A percentile compares a stretch with the other conserved stretches of the same genome.
These are phyloP conservation scores for Hypomesus transpacificus DNA, from an alignment of 2,113 vertebrate species.

Conservation along the genomic window DNA sequence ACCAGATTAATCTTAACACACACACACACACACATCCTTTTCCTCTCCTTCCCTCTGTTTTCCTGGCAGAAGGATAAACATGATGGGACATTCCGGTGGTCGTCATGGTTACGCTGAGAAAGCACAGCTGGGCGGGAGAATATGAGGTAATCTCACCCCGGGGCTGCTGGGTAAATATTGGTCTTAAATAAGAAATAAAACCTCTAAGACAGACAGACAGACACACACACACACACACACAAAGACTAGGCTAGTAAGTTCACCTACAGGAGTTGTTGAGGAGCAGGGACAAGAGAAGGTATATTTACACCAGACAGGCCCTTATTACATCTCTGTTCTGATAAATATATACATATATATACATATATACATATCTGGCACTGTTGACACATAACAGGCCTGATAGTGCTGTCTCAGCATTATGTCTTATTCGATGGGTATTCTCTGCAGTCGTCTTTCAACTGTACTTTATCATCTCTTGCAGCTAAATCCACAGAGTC, in stretches of 20 bases:
- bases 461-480: too few species aligned
- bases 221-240: conserved; percentile 21
- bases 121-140: conserved; percentile 90
- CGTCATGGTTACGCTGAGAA: conserved; percentile 87
- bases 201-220: conserved; percentile 54
- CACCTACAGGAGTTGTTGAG: conserved; percentile 26
- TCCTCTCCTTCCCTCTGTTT: conserved; percentile 76
- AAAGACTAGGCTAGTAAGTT: neutral
- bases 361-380: too few species aligned
- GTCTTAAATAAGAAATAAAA: conserved; percentile 89
- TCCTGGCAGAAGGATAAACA: conserved; percentile 87
- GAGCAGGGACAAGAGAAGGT: too few species aligned
- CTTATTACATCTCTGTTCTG: neutral
- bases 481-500: too few species aligned
- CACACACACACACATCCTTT: conserved; percentile 52
- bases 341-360: too few species aligned
- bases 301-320: neutral
- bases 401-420: too few species aligned
- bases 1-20: conserved; percentile 22
- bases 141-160: conserved; percentile 93
- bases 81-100: conserved; percentile 86
- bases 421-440: too few species aligned
- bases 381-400: too few species aligned
- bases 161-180: conserved; percentile 96
- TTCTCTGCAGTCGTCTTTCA: too few species aligned